A percentile compares a stretch with the other conserved stretches of the same genome.
phyloP scores from a whole-genome alignment of 2,113 vertebrate species.

The Phalacrocorax brasilianus region DNA sequence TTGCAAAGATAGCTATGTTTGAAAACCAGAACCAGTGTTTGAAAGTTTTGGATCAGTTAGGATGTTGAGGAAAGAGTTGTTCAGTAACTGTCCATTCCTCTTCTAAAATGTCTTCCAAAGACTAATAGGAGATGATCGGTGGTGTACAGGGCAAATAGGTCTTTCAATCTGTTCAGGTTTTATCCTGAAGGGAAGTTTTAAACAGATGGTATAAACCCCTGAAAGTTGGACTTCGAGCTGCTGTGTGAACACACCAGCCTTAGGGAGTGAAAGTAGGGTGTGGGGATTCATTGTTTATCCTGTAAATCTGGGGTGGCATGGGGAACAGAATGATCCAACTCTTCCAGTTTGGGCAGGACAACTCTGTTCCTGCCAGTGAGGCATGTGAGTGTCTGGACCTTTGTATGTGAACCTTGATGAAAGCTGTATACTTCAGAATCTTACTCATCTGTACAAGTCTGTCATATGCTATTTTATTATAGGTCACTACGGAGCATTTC shows the following conservation, averaged over 20 bases:
- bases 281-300: neutral
- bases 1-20: neutral
- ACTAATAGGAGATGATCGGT: neutral
- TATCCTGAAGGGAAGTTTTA: neutral
- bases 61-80: neutral
- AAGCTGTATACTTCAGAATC: neutral
- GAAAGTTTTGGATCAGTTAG: neutral
- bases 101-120: neutral
- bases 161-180: neutral
- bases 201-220: neutral
- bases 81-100: neutral
- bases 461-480: neutral
- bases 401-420: neutral
- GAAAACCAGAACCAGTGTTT: neutral
- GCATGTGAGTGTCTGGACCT: neutral
- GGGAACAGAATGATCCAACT: neutral
- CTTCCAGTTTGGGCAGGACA: neutral
- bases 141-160: neutral
- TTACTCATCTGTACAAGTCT: neutral
- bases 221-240: neutral
- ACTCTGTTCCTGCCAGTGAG: neutral
- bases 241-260: neutral
- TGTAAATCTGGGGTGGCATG: neutral
- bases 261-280: neutral
- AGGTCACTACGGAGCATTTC: slow-evolving; percentile 95